Conservation (phyloP, 2,113 vertebrate genomes). For the Murina feae region DNA sequence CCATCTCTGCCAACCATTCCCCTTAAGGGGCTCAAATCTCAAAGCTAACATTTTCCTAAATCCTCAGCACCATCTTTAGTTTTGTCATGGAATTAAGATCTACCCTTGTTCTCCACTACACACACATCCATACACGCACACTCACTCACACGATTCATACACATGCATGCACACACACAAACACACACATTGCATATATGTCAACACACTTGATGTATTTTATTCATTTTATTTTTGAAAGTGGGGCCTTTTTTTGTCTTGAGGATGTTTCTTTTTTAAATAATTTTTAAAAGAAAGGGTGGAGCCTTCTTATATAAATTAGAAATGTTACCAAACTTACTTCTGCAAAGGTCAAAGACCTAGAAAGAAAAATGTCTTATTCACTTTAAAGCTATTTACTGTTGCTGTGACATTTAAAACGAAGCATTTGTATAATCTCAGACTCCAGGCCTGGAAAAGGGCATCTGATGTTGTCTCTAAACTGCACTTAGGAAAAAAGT, state of each 20-base stretch:
- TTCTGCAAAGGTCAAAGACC: not conserved
- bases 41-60: not conserved
- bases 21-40: not conserved
- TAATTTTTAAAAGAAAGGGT: not conserved
- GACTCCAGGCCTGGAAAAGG: not conserved
- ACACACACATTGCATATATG: not conserved
- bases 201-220: not conserved
- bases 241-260: not conserved
- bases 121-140: not conserved
- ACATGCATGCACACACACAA: not conserved
- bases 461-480: not conserved
- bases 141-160: not conserved
- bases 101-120: not conserved
- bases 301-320: not conserved
- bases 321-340: not conserved
- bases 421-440: not conserved
- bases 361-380: slow-evolving; percentile 36
- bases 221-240: slow-evolving; percentile 30
- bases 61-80: not conserved
- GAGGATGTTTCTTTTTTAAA: not conserved
- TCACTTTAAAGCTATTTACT: slow-evolving; percentile 30
- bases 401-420: slow-evolving; percentile 8
- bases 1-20: not conserved
- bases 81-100: not conserved
- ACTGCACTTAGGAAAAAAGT: not conserved